Percentiles rank a stretch among this genome's conserved stretches.
These are phyloP conservation scores for Anas platyrhynchos DNA, from an alignment of 2,113 vertebrate species.

Conservation along the genomic window DNA sequence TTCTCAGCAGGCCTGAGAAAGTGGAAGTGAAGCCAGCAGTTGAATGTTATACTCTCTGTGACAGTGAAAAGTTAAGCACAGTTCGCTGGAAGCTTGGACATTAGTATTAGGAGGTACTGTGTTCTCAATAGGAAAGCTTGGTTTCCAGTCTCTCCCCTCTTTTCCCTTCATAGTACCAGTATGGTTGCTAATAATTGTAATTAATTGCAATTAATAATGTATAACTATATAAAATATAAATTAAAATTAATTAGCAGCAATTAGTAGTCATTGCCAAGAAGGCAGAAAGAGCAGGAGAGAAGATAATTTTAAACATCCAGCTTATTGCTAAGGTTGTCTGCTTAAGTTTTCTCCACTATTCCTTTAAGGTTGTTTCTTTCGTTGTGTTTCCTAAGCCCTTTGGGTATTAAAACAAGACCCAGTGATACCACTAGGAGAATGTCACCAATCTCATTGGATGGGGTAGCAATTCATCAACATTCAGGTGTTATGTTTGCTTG, in stretches of 20 bases:
- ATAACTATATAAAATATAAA: neutral
- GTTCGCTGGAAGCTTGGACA: fast-evolving
- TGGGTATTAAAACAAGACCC: neutral
- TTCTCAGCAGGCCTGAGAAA: neutral
- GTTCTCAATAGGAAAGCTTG: neutral
- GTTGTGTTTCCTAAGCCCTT: neutral
- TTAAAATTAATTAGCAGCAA: neutral
- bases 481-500: neutral
- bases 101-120: neutral
- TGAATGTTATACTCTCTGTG: neutral
- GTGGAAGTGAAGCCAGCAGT: neutral
- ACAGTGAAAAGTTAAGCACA: neutral
- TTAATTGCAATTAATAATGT: neutral
- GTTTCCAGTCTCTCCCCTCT: neutral
- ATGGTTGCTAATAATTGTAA: neutral
- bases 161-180: neutral
- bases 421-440: neutral
- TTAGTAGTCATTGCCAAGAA: neutral
- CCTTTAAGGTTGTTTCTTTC: neutral
- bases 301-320: neutral
- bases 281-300: neutral
- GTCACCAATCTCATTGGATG: neutral
- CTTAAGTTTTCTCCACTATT: neutral
- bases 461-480: neutral
- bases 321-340: neutral